Evolutionary conservation across 2,113 vertebrate species (phyloP).

Genomic region (Pandion haliaetus): DNA sequence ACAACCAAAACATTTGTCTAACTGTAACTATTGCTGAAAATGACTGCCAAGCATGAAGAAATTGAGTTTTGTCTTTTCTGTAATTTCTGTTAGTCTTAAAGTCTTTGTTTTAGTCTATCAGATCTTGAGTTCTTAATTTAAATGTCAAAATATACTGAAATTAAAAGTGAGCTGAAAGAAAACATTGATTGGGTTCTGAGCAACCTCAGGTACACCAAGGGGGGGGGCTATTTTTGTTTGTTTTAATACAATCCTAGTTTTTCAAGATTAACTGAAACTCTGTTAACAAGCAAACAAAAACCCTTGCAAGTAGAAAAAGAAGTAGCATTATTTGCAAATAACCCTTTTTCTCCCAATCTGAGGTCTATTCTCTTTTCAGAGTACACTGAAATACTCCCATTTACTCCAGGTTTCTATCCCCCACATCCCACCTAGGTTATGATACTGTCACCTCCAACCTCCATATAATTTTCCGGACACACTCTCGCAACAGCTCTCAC

Average conservation of each 20-base stretch:
- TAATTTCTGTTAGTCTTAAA: conserved; percentile 10
- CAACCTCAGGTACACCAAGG: background rate
- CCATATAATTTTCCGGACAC: background rate
- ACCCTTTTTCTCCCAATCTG: background rate
- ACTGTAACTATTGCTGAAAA: background rate
- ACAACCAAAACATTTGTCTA: conserved; percentile 46
- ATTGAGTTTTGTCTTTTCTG: conserved; percentile 4
- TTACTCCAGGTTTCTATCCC: background rate
- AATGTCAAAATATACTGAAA: background rate
- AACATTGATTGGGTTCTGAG: background rate
- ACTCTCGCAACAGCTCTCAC: background rate
- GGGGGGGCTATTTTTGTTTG: background rate
- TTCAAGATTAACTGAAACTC: background rate
- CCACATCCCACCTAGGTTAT: background rate
- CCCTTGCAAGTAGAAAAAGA: background rate
- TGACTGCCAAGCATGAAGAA: background rate
- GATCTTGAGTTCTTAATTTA: background rate
- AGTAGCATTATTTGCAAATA: background rate
- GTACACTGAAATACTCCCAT: background rate
- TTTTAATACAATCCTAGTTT: background rate
- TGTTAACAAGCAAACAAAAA: background rate
- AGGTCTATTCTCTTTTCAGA: background rate
- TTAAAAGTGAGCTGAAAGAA: background rate
- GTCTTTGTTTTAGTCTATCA: background rate
- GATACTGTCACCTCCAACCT: background rate